Conservation (phyloP, 2,797 vertebrate genomes). For the Antrozous pallidus region DNA sequence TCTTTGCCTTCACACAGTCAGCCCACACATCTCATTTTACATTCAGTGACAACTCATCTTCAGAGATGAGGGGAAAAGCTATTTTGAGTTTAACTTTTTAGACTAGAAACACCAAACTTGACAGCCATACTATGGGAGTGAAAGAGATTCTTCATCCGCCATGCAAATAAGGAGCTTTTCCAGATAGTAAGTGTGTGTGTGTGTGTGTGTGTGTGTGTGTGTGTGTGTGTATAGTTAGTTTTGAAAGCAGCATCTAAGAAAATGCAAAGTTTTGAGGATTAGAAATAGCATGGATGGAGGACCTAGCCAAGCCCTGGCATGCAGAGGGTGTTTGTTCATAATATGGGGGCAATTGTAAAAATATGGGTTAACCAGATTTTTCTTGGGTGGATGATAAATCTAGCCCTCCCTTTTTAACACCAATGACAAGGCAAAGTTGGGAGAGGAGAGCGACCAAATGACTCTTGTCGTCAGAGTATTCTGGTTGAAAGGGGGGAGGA, state of each 20-base stretch:
- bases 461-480: neutral
- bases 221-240: neutral
- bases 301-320: neutral
- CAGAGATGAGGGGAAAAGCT: neutral
- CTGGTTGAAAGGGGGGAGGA: too few species aligned
- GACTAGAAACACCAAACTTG: neutral
- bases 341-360: neutral
- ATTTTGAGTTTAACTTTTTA: neutral
- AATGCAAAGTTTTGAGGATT: neutral
- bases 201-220: neutral
- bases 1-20: neutral
- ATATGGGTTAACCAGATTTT: neutral
- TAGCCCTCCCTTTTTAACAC: neutral
- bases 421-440: neutral
- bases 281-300: neutral
- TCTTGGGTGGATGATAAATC: neutral
- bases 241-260: neutral
- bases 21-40: neutral
- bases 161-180: neutral
- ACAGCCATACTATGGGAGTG: neutral
- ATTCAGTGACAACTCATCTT: neutral
- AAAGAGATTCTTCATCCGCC: neutral
- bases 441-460: neutral
- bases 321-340: neutral
- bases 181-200: neutral